These are phyloP conservation scores for Athalia cordata DNA, from an alignment of 2,888 invertebrate genomes.

Conservation along the genomic window DNA sequence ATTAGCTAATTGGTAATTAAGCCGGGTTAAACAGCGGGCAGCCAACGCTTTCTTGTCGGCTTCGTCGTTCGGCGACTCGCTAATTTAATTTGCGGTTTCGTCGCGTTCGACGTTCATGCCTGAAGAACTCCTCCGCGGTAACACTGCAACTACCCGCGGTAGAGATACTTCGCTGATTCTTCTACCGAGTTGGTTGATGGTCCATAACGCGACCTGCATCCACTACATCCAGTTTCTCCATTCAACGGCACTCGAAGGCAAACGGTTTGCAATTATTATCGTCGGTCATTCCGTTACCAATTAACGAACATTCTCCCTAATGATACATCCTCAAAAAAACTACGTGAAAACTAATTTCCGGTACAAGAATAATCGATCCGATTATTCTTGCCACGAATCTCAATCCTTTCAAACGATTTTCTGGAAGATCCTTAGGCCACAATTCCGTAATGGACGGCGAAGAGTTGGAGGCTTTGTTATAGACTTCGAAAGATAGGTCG, in stretches of 20 bases:
- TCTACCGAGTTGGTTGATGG: constrained; percentile 33
- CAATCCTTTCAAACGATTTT: too few relatives aligned
- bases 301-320: constrained; percentile 2
- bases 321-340: not conserved
- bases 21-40: constrained; percentile 68
- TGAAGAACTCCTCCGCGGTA: constrained; percentile 39
- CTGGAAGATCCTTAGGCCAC: not conserved
- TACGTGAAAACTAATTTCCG: not conserved
- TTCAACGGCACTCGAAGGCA: constrained; percentile 14
- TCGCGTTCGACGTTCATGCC: constrained; percentile 61
- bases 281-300: constrained; percentile 15
- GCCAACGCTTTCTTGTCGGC: constrained; percentile 70
- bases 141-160: constrained; percentile 12
- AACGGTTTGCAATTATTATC: constrained; percentile 21
- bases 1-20: constrained; percentile 72
- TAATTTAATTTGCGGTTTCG: constrained; percentile 73
- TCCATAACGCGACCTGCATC: constrained; percentile 24
- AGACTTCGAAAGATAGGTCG: constrained; percentile 20
- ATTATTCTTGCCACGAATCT: too few relatives aligned
- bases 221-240: not conserved
- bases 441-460: not conserved
- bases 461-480: constrained; percentile 21
- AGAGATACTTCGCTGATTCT: constrained; percentile 16
- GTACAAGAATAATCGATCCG: not conserved
- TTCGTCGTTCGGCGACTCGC: constrained; percentile 65